Conservation (phyloP, 2,113 vertebrate species). For the Ellobius talpinus region DNA sequence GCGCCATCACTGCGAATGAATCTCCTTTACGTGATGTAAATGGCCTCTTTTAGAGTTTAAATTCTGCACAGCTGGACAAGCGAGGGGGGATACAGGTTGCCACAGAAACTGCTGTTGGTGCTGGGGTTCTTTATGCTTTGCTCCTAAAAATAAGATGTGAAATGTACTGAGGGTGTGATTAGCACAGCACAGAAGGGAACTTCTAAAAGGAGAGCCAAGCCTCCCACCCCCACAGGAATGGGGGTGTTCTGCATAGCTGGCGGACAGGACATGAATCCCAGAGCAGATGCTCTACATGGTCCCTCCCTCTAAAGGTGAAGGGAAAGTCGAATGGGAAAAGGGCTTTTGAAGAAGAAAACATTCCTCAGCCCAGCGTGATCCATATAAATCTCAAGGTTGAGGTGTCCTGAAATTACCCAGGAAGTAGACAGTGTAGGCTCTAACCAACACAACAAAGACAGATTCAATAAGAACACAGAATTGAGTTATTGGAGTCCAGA, state of each 20-base stretch:
- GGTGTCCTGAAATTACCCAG: slow-evolving; percentile 75
- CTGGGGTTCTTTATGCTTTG: slow-evolving; percentile 81
- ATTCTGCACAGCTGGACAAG: slow-evolving; percentile 82
- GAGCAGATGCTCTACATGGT: slow-evolving; percentile 73
- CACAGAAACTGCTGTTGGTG: slow-evolving; percentile 82
- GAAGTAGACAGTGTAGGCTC: slow-evolving; percentile 52
- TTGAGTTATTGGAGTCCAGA: neutral
- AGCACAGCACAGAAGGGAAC: slow-evolving; percentile 80
- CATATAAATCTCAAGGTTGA: slow-evolving; percentile 55
- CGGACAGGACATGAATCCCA: slow-evolving; percentile 75
- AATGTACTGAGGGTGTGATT: slow-evolving; percentile 82
- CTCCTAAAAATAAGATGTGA: slow-evolving; percentile 84
- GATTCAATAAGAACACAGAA: neutral
- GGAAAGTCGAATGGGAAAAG: slow-evolving; percentile 66
- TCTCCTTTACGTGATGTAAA: slow-evolving; percentile 71
- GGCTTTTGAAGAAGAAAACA: slow-evolving; percentile 69
- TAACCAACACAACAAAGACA: neutral
- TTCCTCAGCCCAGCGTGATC: slow-evolving; percentile 56
- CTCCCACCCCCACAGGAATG: slow-evolving; percentile 76
- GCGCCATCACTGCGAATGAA: slow-evolving; percentile 31
- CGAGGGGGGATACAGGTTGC: slow-evolving; percentile 74
- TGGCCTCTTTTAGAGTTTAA: slow-evolving; percentile 72
- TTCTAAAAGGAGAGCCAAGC: slow-evolving; percentile 83
- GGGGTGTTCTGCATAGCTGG: slow-evolving; percentile 78
- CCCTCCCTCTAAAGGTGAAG: slow-evolving; percentile 75